Percentiles rank a stretch among this genome's conserved stretches.
phyloP scores from a whole-genome alignment of 1,140 invertebrate species.

The Drosophila fuyamai region DNA sequence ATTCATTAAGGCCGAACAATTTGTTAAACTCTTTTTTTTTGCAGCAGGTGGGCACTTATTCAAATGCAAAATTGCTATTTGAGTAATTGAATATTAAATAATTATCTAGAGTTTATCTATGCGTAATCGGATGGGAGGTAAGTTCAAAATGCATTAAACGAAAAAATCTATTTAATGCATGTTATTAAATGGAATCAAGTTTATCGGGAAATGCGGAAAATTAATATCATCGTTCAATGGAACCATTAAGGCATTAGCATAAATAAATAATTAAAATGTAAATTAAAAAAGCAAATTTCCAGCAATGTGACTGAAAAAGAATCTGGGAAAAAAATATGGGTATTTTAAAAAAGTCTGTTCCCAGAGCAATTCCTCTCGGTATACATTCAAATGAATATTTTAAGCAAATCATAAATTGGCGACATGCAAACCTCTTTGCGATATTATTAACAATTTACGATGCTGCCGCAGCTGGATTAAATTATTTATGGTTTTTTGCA shows the following conservation, averaged over 20 bases:
- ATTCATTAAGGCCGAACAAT: slow-evolving; percentile 50
- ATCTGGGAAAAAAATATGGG: slow-evolving; percentile 5
- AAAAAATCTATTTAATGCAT: slow-evolving; percentile 30
- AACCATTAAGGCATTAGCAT: slow-evolving; percentile 72
- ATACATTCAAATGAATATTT: slow-evolving; percentile 63
- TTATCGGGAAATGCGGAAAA: slow-evolving; percentile 31
- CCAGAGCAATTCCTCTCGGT: slow-evolving; percentile 8
- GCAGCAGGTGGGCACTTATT: slow-evolving; percentile 22
- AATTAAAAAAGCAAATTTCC: slow-evolving; percentile 45
- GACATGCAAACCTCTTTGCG: slow-evolving; percentile 43
- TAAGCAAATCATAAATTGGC: slow-evolving; percentile 71
- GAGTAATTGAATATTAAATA: slow-evolving; percentile 68
- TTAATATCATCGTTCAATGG: slow-evolving; percentile 11
- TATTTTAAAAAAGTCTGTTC: slow-evolving; percentile 10
- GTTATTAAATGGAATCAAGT: slow-evolving; percentile 27
- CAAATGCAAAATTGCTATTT: slow-evolving; percentile 54
- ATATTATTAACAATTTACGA: slow-evolving; percentile 72
- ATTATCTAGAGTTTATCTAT: slow-evolving; percentile 57
- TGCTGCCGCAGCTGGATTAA: slow-evolving; percentile 42
- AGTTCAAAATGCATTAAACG: slow-evolving; percentile 7
- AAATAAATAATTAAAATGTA: slow-evolving; percentile 59
- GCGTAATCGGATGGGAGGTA: background rate
- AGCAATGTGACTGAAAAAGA: slow-evolving; percentile 4
- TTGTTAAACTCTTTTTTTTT: slow-evolving; percentile 49
- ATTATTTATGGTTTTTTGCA: slow-evolving; percentile 63